Base-by-base conservation (phyloP, 2,113 vertebrate genomes). In the Carassius carassius region DNA sequence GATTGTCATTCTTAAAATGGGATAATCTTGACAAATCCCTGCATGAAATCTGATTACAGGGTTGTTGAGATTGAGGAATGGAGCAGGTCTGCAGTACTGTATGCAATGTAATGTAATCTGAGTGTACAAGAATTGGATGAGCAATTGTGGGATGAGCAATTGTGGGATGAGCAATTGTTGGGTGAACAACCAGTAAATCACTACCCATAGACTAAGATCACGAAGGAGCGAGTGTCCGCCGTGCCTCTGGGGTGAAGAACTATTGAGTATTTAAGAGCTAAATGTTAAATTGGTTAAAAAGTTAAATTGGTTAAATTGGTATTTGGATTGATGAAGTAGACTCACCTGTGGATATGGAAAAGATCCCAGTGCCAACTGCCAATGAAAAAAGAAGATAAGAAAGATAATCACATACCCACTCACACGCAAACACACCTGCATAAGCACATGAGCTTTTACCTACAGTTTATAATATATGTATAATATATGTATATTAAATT, bases 331-430 rank as follows among this genome's bases (percentile, higher is more conserved):
- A 29, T 37, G 16, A 21, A 14, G 72, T 89, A 86, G 91, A 95
- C 97, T 97, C 95, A 98, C 98, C 97, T 98, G 98, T 95, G 97
- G 97, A 94, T 99, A 99, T 85, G 98, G 98, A 94, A 99, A 99
- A 94, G 97, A 97, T 92, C 97, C 98, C 90, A 99, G 95, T 74
- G 96, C 98, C 94, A 99, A 94, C 98, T 99, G 95, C 91, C 88
- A 91, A 93, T 90, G 92, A 89, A 96, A 29, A 29, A 1, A 29
- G 29, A 29, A 29, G 29, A 29, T 29, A 29, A 29, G 29, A 29
- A 29, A 29, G 29, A 29, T 29, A 29, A 29, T 29, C 29, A 29
- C 29, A 29, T 29, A 2, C 29, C 29, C 29, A 29, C 29, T 29
- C 29, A 29, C 29, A 47, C 11, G 0, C 11, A 47, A 2, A 8